Evolutionary conservation across 2,797 vertebrate genomes (phyloP), one percentile per base, ranked within the genome.

Genomic region (Epinephelus awoara): DNA sequence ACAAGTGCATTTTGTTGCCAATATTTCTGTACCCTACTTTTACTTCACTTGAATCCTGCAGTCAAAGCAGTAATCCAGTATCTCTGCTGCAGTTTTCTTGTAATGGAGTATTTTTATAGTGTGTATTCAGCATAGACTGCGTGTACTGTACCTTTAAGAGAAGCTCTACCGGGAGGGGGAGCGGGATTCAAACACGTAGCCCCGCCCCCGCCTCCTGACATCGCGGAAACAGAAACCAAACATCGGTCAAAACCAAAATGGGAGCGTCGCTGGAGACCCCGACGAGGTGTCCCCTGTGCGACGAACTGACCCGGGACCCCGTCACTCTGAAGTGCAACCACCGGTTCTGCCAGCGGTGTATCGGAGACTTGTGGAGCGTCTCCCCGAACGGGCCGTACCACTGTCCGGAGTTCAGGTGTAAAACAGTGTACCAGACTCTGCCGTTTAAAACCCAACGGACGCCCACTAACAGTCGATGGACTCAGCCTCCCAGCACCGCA

Each of bases 311-410:
- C 18, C 54, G 18, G 47, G 80, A 93, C 1, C 90, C 83, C 2
- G 84, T 93, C 49, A 85, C 59, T 1, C 87, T 96, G 14, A 91
- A 81, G 7, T 96, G 96, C 17, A 74, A 87, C 2, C 95, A 96
- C 83, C 55, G 76, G 0, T 96, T 96, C 84, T 96, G 96, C 65
- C 85, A 66, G 7, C 75, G 86, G 1, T 96, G 96, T 8, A 92
- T 96, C 34, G 90, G 88, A 3, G 96, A 96, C 72, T 52, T 96
- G 25, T 96, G 95, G 95, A 96, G 94, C 49, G 6, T 74, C 0
- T 40, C 65, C 0, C 85, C 85, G 0, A 25, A 44, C 19, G 96
- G 95, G 50, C 95, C 95, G 2, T 95, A 89, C 88, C 83, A 81
- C 17, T 96, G 96, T 55, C 96, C 95, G 1, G 79, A 94, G 74